Conservation (phyloP, 1,140 invertebrate species). For the Paramacrobiotus metropolitanus region DNA sequence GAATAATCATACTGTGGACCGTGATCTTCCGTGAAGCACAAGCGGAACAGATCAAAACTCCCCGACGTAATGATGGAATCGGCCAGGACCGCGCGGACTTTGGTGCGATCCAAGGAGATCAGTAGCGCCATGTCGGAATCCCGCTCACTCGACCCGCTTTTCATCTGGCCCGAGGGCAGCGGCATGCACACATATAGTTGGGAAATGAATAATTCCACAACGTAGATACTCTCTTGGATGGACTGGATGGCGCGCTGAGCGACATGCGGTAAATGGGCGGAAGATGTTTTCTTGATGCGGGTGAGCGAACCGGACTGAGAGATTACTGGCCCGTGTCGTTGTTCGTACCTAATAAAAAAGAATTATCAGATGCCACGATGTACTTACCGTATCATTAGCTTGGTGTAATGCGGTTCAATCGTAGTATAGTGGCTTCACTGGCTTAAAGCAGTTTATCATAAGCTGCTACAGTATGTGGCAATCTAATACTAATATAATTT, state of each 20-base stretch:
- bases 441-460: too few species aligned
- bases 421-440: too few species aligned
- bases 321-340: neutral
- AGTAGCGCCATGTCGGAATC: neutral
- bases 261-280: neutral
- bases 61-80: neutral
- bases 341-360: constrained; percentile 35
- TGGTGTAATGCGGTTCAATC: too few species aligned
- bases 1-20: neutral
- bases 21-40: constrained; percentile 1
- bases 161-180: neutral
- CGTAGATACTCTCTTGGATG: constrained; percentile 2
- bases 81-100: neutral
- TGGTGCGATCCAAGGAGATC: neutral
- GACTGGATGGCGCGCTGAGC: neutral
- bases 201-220: neutral
- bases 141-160: neutral
- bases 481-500: too few species aligned
- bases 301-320: neutral
- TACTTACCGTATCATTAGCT: too few species aligned
- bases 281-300: neutral
- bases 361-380: too few species aligned
- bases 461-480: too few species aligned
- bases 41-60: neutral
- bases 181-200: constrained; percentile 1